These are phyloP conservation scores for Meteorus sp. DNA, from an alignment of 1,140 invertebrate species.

Conservation along the genomic window DNA sequence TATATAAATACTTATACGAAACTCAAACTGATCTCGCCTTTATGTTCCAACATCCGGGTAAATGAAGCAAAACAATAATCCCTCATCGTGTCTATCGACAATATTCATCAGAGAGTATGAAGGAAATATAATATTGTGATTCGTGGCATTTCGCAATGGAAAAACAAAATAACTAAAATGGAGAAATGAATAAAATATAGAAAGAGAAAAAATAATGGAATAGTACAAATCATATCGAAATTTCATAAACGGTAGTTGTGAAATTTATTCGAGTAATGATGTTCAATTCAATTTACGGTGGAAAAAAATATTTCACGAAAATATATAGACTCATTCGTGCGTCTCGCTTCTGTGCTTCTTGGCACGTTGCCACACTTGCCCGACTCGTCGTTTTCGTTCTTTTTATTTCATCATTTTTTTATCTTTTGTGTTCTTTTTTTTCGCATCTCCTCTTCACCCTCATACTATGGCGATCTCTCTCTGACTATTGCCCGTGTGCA, in stretches of 20 bases:
- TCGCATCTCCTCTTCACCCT: no score
- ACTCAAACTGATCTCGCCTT: neutral
- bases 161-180: neutral
- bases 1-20: neutral
- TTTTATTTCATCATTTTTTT: constrained; percentile 2
- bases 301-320: constrained; percentile 38
- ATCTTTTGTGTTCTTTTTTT: constrained; percentile 20
- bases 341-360: constrained; percentile 14
- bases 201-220: no score
- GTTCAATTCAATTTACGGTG: constrained; percentile 52
- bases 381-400: constrained; percentile 18
- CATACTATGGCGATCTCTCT: no score
- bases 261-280: constrained; percentile 41
- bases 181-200: neutral
- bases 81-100: neutral
- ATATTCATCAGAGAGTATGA: neutral
- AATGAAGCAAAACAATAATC: neutral
- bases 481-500: no score
- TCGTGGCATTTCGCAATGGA: neutral
- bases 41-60: neutral
- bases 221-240: neutral
- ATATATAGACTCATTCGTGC: constrained; percentile 22
- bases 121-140: neutral
- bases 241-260: constrained; percentile 39
- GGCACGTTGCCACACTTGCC: constrained; percentile 39